Conservation (phyloP, 2,113 vertebrate genomes). For the Vanacampus margaritifer region DNA sequence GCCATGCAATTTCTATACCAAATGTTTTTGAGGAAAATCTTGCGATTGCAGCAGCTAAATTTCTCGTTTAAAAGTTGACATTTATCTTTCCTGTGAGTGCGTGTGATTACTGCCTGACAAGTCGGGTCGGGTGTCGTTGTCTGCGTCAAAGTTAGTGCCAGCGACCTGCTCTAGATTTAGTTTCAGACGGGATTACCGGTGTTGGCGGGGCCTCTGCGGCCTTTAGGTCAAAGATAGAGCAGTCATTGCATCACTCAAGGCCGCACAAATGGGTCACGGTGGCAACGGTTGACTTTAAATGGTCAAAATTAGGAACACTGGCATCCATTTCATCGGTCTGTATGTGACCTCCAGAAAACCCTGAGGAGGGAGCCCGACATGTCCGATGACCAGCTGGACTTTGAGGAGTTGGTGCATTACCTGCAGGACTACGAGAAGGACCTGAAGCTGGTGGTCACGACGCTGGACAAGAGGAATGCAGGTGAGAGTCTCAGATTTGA, state of each 20-base stretch:
- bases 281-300: not conserved
- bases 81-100: not conserved
- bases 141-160: conserved; percentile 1
- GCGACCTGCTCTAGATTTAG: conserved; percentile 31
- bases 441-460: conserved; percentile 90
- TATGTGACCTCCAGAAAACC: conserved; percentile 77
- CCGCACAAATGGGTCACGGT: not conserved
- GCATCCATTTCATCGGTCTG: not conserved
- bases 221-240: conserved; percentile 27
- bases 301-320: not conserved
- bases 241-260: conserved; percentile 3
- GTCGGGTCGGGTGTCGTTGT: not conserved
- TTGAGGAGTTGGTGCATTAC: conserved; percentile 96
- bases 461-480: conserved; percentile 85
- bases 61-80: not conserved
- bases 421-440: conserved; percentile 96
- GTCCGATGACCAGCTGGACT: conserved; percentile 86
- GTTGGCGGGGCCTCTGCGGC: conserved; percentile 20
- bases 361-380: conserved; percentile 79
- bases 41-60: not conserved
- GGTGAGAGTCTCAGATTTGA: conserved; percentile 59
- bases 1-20: not conserved
- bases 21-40: not conserved
- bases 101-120: not conserved
- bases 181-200: conserved; percentile 33